Evolutionary conservation across 2,113 vertebrate genomes (phyloP).

Genomic region (Saimiri boliviensis): DNA sequence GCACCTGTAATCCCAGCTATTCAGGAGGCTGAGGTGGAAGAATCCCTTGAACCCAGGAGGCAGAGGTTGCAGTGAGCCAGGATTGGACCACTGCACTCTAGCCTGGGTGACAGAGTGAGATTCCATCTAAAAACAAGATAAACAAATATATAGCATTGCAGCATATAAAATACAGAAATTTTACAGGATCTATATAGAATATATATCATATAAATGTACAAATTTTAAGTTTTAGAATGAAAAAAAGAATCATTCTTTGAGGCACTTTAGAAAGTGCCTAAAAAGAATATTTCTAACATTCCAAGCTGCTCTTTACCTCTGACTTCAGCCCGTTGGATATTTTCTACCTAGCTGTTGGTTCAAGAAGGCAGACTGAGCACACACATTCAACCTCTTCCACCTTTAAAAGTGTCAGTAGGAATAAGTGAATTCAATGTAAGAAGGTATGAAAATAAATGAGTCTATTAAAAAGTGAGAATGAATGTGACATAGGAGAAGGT

Average conservation of each 20-base stretch:
- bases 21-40: no score
- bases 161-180: not conserved
- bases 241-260: not conserved
- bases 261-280: not conserved
- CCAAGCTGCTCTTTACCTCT: not conserved
- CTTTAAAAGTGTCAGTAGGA: not conserved
- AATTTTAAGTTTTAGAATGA: slow-evolving; percentile 37
- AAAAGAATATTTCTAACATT: not conserved
- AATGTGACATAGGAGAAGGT: not conserved
- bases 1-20: no score
- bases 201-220: not conserved
- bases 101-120: no score
- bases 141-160: not conserved
- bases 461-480: not conserved
- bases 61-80: no score
- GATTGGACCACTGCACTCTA: no score
- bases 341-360: not conserved
- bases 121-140: no score
- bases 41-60: no score
- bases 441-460: not conserved
- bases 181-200: not conserved
- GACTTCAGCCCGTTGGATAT: not conserved
- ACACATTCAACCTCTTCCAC: not conserved
- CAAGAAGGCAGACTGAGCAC: not conserved
- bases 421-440: not conserved